Base-by-base conservation (phyloP, 2,797 vertebrate species). In the Sebastes elongatus region DNA sequence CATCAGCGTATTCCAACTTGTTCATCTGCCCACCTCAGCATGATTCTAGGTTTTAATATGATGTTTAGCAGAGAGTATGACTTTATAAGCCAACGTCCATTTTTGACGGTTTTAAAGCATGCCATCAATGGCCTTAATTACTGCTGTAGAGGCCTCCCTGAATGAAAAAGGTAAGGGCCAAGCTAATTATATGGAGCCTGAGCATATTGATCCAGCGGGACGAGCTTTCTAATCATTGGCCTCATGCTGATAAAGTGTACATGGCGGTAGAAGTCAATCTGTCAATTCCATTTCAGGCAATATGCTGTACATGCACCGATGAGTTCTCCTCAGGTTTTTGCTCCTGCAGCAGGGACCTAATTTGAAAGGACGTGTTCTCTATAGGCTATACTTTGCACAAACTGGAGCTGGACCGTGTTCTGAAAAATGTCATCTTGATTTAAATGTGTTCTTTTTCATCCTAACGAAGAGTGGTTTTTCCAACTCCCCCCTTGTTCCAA, bases 181-280 rank as follows among this genome's bases (percentile, higher is more conserved):
- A 89, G 85, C 79, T 94, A 90, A 94, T 94, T 93, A 92, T 74
- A 92, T 83, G 85, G 83, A 72, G 76, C 57, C 78, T 83, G 86
- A 85, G 35, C 84, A 82, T 93, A 93, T 95, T 84, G 93, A 94
- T 93, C 86, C 49, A 75, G 76, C 46, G 61, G 67, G 67, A 86
- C 69, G 52, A 64, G 69, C 62, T 80, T 81, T 92, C 77, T 80
- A 83, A 88, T 91, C 80, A 80, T 22, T 49, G 65, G 63, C 59
- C 49, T 82, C 86, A 59, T 59, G 81, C 80, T 91, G 86, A 89
- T 90, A 57, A 84, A 88, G 62, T 81, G 73, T 70, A 69, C 71
- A 70, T 38, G 49, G 69, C 10, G 13, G 22, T 68, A 71, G 10
- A 76, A 90, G 88, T 87, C 79, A 60, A 65, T 85, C 80, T 69